Base-by-base conservation (phyloP, 2,888 invertebrate genomes). In the Ophion ellenae region DNA sequence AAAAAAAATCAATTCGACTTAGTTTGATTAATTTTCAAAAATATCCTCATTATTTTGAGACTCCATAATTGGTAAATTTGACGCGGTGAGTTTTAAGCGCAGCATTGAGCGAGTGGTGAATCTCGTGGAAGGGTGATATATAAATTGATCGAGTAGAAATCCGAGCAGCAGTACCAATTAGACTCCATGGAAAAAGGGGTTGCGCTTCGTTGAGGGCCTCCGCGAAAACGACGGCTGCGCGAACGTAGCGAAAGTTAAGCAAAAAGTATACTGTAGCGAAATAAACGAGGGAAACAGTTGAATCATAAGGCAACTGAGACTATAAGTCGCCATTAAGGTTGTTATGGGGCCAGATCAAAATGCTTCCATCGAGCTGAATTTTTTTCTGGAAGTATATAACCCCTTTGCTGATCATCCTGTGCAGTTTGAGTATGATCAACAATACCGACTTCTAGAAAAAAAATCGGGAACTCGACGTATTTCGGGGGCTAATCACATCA, bases 121-220 rank as follows among this genome's bases (percentile, higher is more conserved):
- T 40, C 82, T 36, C 63, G 61, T 74, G 69, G 69, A 77, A 73
- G 82, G 80, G 80, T 66, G 83, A 73, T 80, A 59, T 40, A 83
- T 86, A 86, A 86, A 86, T 86, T 86, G 86, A 86, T 86, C 83
- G 86, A 86, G 86, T 86, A 83, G 86, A 86, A 86, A 86, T 83
- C 74, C 77, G 86, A 86, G 86, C 73, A 61, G 36, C 80, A 53
- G 77, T 74, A 81, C 83, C 77, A 86, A 86, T 86, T 86, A 86
- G 86, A 81, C 45, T 61, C 47, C 59, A 67, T 63, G 73, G 64
- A 24, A 53, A 82, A 71, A 81, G 81, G 77, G 75, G 80, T 67
- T 85, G 83, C 32, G 63, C 80, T 86, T 83, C 83, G 80, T 86
- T 83, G 64, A 78, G 80, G 77, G 24, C 59, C 70, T 28, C 47